Percentiles rank a stretch among this genome's conserved stretches.
phyloP scores from a whole-genome alignment of 2,113 vertebrate species.

The Rhea americana region DNA sequence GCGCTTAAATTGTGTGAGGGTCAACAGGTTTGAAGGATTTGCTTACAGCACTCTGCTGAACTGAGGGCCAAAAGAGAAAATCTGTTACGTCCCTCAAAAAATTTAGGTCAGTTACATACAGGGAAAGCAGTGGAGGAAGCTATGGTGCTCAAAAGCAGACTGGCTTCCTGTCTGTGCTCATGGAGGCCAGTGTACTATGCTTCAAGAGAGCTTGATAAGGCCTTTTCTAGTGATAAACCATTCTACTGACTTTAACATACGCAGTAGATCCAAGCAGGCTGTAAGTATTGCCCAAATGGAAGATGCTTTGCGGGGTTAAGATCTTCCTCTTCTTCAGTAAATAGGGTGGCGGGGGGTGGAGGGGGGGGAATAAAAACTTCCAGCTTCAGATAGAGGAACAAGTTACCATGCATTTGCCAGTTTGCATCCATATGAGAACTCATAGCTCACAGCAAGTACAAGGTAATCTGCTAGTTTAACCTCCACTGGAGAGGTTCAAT shows the following conservation, averaged over 20 bases:
- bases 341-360: not conserved
- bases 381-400: not conserved
- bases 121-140: not conserved
- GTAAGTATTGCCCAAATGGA: not conserved
- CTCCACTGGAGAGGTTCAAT: not conserved
- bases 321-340: not conserved
- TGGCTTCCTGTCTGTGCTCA: not conserved
- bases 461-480: not conserved
- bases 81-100: not conserved
- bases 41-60: not conserved
- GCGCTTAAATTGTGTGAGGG: not conserved
- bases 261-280: not conserved
- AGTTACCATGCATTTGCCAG: not conserved
- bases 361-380: not conserved
- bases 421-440: not conserved
- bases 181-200: not conserved
- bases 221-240: not conserved
- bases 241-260: not conserved
- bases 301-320: not conserved
- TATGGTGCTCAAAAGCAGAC: not conserved
- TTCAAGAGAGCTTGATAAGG: not conserved
- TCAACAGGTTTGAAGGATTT: not conserved
- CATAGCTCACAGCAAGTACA: not conserved
- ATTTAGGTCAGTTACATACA: not conserved
- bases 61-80: not conserved